Conservation (phyloP, 2,888 invertebrate species). For the Leptothorax acervorum region DNA sequence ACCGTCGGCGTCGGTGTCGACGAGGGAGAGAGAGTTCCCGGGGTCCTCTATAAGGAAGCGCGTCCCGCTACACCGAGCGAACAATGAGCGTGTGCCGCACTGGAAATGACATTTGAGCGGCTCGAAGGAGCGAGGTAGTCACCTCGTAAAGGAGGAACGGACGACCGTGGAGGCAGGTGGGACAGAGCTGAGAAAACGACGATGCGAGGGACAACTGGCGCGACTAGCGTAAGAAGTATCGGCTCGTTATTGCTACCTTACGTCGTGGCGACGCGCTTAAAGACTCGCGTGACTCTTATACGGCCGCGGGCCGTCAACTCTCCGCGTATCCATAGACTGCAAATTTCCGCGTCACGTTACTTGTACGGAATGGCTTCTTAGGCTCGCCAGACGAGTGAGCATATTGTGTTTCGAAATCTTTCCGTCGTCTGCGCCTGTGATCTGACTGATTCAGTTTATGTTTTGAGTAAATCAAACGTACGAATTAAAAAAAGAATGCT, state of each 20-base stretch:
- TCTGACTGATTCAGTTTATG: background rate
- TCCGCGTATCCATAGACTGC: slow-evolving; percentile 56
- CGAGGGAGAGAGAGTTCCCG: slow-evolving; percentile 52
- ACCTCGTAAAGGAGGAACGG: slow-evolving; percentile 49
- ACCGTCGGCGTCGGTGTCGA: slow-evolving; percentile 77
- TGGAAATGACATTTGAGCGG: slow-evolving; percentile 82
- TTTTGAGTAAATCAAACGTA: background rate
- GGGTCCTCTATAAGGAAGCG: slow-evolving; percentile 77
- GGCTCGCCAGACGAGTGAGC: background rate
- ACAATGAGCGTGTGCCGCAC: slow-evolving; percentile 82
- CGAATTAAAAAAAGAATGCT: background rate
- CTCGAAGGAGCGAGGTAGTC: slow-evolving; percentile 59
- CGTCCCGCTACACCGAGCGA: slow-evolving; percentile 63
- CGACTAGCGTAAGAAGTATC: slow-evolving; percentile 67
- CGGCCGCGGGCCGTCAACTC: slow-evolving; percentile 59
- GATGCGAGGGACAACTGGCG: slow-evolving; percentile 14
- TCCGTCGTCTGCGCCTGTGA: background rate
- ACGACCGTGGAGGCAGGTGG: slow-evolving; percentile 17
- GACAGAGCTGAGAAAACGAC: slow-evolving; percentile 25
- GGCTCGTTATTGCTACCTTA: slow-evolving; percentile 72
- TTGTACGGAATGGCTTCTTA: background rate
- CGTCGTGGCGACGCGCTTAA: slow-evolving; percentile 61
- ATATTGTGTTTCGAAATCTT: background rate
- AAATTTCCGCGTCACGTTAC: slow-evolving; percentile 59
- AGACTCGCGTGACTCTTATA: slow-evolving; percentile 64